Percentiles rank a stretch among this genome's conserved stretches.
Conservation (phyloP, 2,113 vertebrate species). For the Dissostichus mawsoni region DNA sequence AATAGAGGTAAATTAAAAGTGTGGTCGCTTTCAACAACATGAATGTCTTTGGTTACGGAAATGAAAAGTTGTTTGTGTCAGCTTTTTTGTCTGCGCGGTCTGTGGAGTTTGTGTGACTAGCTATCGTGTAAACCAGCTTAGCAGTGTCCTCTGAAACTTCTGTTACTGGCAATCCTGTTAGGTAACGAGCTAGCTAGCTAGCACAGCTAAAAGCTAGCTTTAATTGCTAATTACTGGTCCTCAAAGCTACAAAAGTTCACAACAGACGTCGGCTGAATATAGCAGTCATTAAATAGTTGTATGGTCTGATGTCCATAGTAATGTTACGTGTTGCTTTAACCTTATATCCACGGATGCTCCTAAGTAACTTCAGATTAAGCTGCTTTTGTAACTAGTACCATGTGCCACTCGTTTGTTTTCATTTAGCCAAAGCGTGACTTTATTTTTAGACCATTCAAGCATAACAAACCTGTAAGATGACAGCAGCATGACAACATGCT, state of each 20-base stretch:
- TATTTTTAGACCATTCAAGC: neutral
- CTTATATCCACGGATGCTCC: neutral
- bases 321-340: neutral
- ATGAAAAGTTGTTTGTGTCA: constrained; percentile 78
- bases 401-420: constrained; percentile 78
- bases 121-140: constrained; percentile 59
- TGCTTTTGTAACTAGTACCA: constrained; percentile 36
- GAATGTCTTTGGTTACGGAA: constrained; percentile 27
- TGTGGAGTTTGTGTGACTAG: constrained; percentile 5
- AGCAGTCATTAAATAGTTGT: accelerated
- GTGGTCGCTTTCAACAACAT: accelerated
- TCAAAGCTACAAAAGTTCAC: neutral
- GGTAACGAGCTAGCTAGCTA: constrained; percentile 60
- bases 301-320: accelerated
- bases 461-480: neutral
- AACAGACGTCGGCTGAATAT: neutral
- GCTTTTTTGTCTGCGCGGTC: constrained; percentile 35
- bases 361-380: constrained; percentile 14
- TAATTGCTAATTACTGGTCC: neutral
- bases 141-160: constrained; percentile 62
- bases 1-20: constrained; percentile 90
- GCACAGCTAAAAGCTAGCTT: constrained; percentile 35
- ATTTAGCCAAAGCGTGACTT: constrained; percentile 20
- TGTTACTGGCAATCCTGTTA: constrained; percentile 59
- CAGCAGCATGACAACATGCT: neutral